Base-by-base conservation (phyloP, 2,888 invertebrate genomes). In the Acronicta psi region DNA sequence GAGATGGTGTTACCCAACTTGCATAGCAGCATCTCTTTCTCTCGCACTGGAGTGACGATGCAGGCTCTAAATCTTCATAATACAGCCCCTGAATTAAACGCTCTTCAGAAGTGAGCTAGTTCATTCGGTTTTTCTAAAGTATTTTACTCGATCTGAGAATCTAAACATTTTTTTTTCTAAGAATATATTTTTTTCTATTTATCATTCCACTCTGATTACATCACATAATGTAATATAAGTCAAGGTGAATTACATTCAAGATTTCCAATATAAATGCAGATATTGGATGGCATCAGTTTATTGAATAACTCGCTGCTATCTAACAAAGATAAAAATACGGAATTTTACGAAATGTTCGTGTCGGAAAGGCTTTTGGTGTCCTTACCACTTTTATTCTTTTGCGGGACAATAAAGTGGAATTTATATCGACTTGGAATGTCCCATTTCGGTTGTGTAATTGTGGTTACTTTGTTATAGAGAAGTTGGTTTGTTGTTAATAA, bases 361-460 rank as follows among this genome's bases (percentile, higher is more conserved):
- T 34, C 31, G 52, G 51, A 78, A 73, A 75, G 75, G 66, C 50
- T 75, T 75, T 69, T 55, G 23, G 0, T 75, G 76, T 75, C 59
- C 62, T 53, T 61, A 51, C 43, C 34, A 31, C 52, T 75, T 64
- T 69, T 67, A 75, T 64, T 53, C 43, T 49, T 36, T 58, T 54
- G 53, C 13, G 25, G 47, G 43, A 46, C 53, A 11, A 64, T 78
- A 75, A 69, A 64, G 44, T 29, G 10, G 42, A 61, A 58, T 59
- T 61, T 72, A 69, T 68, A 53, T 62, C n/a, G 34, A 34, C 6
- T 34, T 11, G 8, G 9, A 46, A 20, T 43, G 40, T 43, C 0
- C n/a, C 16, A 23, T 44, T 38, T 42, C 2, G 7, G 17, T 1
- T 4, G 8, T 41, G 14, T 25, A 54, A 37, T 51, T 29, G 25